Conservation (phyloP, 2,888 invertebrate genomes). For the Leucoptera coffeella region DNA sequence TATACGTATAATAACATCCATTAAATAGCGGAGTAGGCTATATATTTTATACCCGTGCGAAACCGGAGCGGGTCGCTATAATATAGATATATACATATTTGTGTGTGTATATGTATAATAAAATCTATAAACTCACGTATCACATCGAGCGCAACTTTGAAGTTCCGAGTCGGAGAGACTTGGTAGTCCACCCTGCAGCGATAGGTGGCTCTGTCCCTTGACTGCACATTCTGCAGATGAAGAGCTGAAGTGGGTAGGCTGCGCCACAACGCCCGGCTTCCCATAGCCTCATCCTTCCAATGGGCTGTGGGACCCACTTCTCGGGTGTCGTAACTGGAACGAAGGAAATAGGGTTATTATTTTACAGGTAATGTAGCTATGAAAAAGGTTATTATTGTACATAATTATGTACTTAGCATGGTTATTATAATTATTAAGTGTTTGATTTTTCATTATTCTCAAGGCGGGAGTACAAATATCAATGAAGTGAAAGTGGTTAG, state of each 20-base stretch:
- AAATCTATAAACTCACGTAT: conserved; percentile 59
- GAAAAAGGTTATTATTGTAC: no score
- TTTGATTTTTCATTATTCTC: no score
- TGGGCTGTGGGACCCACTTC: conserved; percentile 26
- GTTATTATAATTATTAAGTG: no score
- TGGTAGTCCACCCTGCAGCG: conserved; percentile 39
- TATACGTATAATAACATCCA: no score
- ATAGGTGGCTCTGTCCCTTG: conserved; percentile 28
- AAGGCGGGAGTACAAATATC: no score
- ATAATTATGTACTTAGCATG: no score
- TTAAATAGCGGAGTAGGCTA: no score
- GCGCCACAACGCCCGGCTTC: conserved; percentile 62
- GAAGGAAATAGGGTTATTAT: conserved; percentile 6
- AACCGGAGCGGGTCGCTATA: no score
- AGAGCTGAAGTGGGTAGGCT: conserved; percentile 23
- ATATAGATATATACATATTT: no score
- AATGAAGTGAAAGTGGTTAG: no score
- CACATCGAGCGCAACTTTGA: conserved; percentile 65
- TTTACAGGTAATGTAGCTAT: background rate
- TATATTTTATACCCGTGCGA: no score
- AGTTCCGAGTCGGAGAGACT: conserved; percentile 71
- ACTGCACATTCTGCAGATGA: conserved; percentile 20
- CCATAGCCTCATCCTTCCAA: conserved; percentile 51
- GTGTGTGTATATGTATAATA: no score
- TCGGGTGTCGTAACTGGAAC: conserved; percentile 30